Evolutionary conservation across 2,113 vertebrate species (phyloP).

Genomic region (Zosterops borbonicus): DNA sequence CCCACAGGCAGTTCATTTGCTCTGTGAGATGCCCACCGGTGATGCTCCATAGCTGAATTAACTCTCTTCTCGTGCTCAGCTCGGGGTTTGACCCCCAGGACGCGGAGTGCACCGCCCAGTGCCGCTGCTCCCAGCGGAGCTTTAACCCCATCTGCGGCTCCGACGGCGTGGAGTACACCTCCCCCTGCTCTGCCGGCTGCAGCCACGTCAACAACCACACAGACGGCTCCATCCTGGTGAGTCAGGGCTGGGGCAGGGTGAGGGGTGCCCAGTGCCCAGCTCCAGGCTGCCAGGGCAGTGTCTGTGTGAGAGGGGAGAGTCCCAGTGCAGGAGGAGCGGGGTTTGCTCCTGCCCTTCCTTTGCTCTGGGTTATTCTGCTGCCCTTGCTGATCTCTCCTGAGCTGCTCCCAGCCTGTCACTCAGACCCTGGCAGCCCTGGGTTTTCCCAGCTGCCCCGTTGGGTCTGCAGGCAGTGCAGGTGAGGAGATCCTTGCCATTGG

Average conservation of each 20-base stretch:
- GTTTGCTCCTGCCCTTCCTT: not conserved
- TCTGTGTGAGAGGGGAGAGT: not conserved
- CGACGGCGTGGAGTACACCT: constrained; percentile 76
- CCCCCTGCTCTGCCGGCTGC: constrained; percentile 85
- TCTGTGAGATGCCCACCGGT: rapidly evolving
- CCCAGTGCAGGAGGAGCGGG: rapidly evolving
- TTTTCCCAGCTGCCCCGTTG: not conserved
- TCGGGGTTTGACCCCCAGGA: not conserved
- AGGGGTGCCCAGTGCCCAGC: not conserved
- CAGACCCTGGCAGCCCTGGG: rapidly evolving
- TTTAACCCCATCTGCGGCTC: constrained; percentile 86
- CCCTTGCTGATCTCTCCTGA: not conserved
- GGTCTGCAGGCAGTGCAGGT: not conserved
- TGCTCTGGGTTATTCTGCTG: not conserved
- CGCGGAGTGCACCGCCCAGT: constrained; percentile 61
- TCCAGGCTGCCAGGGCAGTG: not conserved
- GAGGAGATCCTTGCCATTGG: not conserved
- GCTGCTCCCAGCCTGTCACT: not conserved
- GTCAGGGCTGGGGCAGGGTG: not conserved
- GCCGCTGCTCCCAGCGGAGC: constrained; percentile 68
- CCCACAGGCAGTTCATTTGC: rapidly evolving
- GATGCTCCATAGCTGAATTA: rapidly evolving
- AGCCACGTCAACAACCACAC: rapidly evolving
- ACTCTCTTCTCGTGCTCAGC: not conserved
- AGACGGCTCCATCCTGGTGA: not conserved